phyloP scores from a whole-genome alignment of 2,113 vertebrate species.

The western clawed frog (Xenopus tropicalis) region UCB_Xtro_10.0 CM004444.2:138150501-138151000 shows the following conservation, averaged over 20 bases:
- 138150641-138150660: neutral
- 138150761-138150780: neutral
- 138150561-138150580: constrained; percentile 6
- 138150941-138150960: constrained; percentile 70
- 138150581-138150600: constrained; percentile 6
- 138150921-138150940: constrained; percentile 57
- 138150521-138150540: neutral
- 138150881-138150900: neutral
- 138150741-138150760: neutral
- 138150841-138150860: constrained; percentile 5
- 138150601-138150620: neutral
- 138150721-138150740: neutral
- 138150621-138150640: neutral
- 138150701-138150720: too few species aligned
- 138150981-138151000: constrained; percentile 62
- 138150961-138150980: constrained; percentile 70
- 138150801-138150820: neutral
- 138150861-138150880: constrained; percentile 9
- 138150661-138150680: neutral
- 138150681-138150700: neutral
- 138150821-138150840: neutral
- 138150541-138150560: neutral
- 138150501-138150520: neutral
- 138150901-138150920: constrained; percentile 19
- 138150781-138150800: neutral